Conservation (phyloP, 2,113 vertebrate species). For the Butastur rufipennis region DNA sequence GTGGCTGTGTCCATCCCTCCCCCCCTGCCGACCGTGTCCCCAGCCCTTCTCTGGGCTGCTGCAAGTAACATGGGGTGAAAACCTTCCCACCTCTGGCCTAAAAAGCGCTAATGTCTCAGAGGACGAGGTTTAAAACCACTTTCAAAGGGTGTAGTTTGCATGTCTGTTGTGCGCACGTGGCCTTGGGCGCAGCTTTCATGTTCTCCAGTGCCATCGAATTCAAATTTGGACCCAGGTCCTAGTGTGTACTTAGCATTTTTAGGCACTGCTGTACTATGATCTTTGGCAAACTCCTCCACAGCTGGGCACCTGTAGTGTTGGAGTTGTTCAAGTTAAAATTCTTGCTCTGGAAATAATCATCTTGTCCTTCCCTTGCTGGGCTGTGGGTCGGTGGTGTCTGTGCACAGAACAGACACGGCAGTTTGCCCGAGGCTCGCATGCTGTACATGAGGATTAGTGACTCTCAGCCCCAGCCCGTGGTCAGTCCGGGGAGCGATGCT, state of each 20-base stretch:
- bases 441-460: background rate
- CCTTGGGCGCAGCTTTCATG: background rate
- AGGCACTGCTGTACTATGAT: background rate
- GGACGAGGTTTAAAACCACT: background rate
- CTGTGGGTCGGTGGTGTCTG: background rate
- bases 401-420: background rate
- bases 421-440: background rate
- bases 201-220: background rate
- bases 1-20: background rate
- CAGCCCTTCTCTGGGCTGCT: background rate
- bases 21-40: background rate
- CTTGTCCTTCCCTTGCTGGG: background rate
- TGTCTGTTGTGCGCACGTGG: background rate
- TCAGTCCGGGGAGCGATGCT: background rate
- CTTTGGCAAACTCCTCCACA: background rate
- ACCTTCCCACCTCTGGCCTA: background rate
- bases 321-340: background rate
- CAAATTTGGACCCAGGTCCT: background rate
- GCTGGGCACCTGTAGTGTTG: background rate
- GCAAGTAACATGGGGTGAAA: background rate
- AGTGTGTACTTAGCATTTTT: background rate
- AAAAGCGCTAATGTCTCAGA: background rate
- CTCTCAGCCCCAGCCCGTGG: slow-evolving; percentile 8
- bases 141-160: background rate
- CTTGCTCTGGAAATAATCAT: background rate